Percentiles rank a stretch among this genome's conserved stretches.
Conservation (phyloP, 1,140 invertebrate genomes). For the Mamestra configurata region DNA sequence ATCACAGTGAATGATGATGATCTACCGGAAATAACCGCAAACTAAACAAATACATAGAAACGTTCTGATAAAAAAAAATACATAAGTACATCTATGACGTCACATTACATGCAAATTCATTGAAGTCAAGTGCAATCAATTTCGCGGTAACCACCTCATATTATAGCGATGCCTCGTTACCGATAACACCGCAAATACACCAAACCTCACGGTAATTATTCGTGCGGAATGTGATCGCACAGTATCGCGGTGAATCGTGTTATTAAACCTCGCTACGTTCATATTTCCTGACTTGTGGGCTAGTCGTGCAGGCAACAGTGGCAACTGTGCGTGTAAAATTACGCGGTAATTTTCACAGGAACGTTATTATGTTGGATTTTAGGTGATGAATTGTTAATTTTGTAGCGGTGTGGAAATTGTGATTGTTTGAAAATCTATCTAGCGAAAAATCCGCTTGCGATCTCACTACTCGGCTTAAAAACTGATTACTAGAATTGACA, state of each 20-base stretch:
- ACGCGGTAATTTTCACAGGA: neutral
- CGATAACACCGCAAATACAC: neutral
- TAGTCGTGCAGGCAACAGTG: neutral
- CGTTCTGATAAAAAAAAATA: too few relatives aligned
- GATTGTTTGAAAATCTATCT: too few relatives aligned
- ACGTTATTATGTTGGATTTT: neutral
- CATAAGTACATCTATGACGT: neutral
- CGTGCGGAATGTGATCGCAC: neutral
- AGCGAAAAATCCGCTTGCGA: too few relatives aligned
- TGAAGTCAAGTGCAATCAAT: neutral
- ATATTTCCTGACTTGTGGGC: neutral
- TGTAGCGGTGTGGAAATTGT: too few relatives aligned
- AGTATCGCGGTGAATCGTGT: neutral
- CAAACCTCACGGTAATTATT: slow-evolving; percentile 10
- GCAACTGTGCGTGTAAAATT: slow-evolving; percentile 6
- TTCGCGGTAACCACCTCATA: neutral
- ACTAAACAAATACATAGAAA: too few relatives aligned
- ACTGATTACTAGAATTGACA: too few relatives aligned
- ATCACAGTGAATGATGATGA: too few relatives aligned
- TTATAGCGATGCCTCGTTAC: slow-evolving; percentile 10
- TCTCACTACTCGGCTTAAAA: too few relatives aligned
- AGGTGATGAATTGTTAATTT: too few relatives aligned
- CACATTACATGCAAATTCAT: neutral
- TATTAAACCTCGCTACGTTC: neutral
- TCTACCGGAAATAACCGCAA: too few relatives aligned